Evolutionary conservation across 2,888 invertebrate species (phyloP), one percentile per base, ranked within the genome.

Genomic region (Lasioglossum vierecki): DNA sequence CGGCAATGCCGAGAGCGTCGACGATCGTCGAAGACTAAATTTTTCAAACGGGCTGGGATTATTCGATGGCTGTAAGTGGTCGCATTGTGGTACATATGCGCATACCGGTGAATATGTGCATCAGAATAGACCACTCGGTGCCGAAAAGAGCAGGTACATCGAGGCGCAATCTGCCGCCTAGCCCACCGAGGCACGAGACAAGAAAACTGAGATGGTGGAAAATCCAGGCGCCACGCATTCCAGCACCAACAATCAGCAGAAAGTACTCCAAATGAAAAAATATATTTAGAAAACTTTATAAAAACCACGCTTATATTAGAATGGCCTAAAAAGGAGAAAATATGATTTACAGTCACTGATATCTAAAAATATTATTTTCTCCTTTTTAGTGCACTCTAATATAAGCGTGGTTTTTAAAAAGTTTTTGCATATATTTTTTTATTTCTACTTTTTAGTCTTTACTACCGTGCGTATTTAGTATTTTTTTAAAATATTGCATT

Each of bases 101-200:
- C 90, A 91, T 89, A 89, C 87, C 88, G 84, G 82, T 83, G 91
- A 93, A 91, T 91, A 93, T 88, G 93, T 89, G 90, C 89, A 90
- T 91, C 91, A 91, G 91, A 92, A 93, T 91, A 88, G 90, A 90
- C 91, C 92, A 90, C 90, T 90, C 87, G 90, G 82, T 89, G 79
- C 85, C 85, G 88, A 91, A 91, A 89, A 91, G 68, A 87, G 84
- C 85, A 80, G 87, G 74, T 89, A 88, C 84, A 86, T 88, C 85
- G 90, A 83, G 89, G 77, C 82, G 44, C 79, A 81, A 80, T 83
- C 87, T 88, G 84, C 82, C 88, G 90, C 84, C 89, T 89, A 91
- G 90, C 92, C 89, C 85, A 88, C 88, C 73, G 73, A n/a, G 71
- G 77, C 60, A 85, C 68, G 75, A 41, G 26, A 74, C 39, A 53